Base-by-base conservation (phyloP, 2,888 invertebrate species). In the Perdita meconis region DNA sequence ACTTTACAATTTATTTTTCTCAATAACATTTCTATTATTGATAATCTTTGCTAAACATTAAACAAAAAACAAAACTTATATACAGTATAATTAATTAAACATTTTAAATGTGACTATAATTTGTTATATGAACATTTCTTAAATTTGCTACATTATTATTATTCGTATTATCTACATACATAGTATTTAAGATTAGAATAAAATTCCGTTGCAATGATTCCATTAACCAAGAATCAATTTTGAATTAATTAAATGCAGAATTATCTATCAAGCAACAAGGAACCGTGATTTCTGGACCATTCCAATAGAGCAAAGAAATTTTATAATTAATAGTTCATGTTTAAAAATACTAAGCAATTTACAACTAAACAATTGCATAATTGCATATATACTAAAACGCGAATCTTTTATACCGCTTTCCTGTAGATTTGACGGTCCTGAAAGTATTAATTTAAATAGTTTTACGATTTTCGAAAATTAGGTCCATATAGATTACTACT, bases 91-190 rank as follows among this genome's bases (percentile, higher is more conserved):
- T n/a, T n/a, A n/a, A n/a, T n/a, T n/a, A n/a, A n/a, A n/a, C n/a
- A n/a, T n/a, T n/a, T n/a, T n/a, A n/a, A n/a, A n/a, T n/a, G n/a
- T n/a, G n/a, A n/a, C n/a, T n/a, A 61, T 61, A 61, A 22, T 61
- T 36, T 19, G 36, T 60, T 47, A 61, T 61, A 47, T 38, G 12
- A 6, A 44, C 19, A 44, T 60, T 44, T 44, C 16, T 44, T 44
- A 16, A 5, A 44, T 44, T 44, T 44, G 44, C n/a, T 36, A 50
- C 16, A 38, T 61, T 61, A 36, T 61, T 47, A 61, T 61, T 50
- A 47, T 1, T 2, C n/a, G n/a, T n/a, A n/a, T n/a, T n/a, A n/a
- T n/a, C n/a, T n/a, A n/a, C n/a, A n/a, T n/a, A n/a, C n/a, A n/a
- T 61, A 63, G 50, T 5, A 30, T n/a, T 24, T 59, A 26, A 63